phyloP scores from a whole-genome alignment of 2,113 vertebrate species.

The Passer domesticus region DNA sequence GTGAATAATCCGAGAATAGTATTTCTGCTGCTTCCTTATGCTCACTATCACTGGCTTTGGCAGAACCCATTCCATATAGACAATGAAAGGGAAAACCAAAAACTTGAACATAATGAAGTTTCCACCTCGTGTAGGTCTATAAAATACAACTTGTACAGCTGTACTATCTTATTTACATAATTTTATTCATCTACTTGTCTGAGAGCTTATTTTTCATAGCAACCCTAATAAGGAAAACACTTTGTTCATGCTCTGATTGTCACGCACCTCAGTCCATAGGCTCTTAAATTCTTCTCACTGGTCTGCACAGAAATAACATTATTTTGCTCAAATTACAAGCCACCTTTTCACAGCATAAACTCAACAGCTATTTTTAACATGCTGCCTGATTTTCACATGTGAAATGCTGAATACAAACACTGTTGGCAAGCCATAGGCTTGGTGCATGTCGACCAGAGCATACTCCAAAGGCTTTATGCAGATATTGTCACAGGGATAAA shows the following conservation, averaged over 20 bases:
- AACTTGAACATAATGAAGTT: not conserved
- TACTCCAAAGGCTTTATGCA: not conserved
- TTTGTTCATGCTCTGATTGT: not conserved
- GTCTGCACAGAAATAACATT: not conserved
- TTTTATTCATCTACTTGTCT: not conserved
- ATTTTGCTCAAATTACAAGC: not conserved
- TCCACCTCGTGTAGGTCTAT: not conserved
- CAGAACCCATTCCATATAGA: not conserved
- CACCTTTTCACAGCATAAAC: not conserved
- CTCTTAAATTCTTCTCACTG: not conserved
- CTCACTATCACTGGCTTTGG: not conserved
- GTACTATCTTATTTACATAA: not conserved
- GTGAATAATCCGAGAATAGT: not conserved
- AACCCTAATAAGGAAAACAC: not conserved
- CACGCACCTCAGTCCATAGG: not conserved
- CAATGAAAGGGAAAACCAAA: fast-evolving
- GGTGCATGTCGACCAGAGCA: not conserved
- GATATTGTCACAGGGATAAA: not conserved
- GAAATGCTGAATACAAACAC: not conserved
- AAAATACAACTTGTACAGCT: not conserved
- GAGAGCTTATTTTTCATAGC: not conserved
- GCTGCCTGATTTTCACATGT: not conserved
- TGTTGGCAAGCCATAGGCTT: not conserved
- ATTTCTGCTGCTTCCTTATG: not conserved
- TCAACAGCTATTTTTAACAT: not conserved